Conservation (phyloP, 2,888 invertebrate genomes). For the Drosophila seclusa region DNA sequence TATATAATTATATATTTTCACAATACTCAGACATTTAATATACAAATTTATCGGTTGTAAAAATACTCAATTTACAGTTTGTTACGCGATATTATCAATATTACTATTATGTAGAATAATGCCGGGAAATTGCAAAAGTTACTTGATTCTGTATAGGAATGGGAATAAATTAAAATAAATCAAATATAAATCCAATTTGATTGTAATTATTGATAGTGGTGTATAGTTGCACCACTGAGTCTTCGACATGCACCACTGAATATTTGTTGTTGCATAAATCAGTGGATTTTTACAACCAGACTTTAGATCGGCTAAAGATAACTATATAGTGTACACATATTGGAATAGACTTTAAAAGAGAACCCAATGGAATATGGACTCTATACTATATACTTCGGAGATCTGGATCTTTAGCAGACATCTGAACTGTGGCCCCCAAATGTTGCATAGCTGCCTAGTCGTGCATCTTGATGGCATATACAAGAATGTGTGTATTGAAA, state of each 20-base stretch:
- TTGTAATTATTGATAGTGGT: slow-evolving; percentile 5
- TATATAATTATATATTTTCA: not conserved
- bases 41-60: not conserved
- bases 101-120: not conserved
- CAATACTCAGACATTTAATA: not conserved
- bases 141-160: not conserved
- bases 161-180: not conserved
- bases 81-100: not conserved
- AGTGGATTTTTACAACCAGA: not conserved
- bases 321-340: not conserved
- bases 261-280: slow-evolving; percentile 33
- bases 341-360: not conserved
- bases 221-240: slow-evolving; percentile 30
- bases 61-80: not conserved
- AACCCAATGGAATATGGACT: not conserved
- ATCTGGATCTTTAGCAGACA: not conserved
- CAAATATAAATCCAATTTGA: not conserved
- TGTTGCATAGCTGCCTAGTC: slow-evolving; percentile 9
- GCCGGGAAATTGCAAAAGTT: not conserved
- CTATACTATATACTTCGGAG: not conserved
- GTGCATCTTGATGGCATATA: slow-evolving; percentile 71
- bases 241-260: slow-evolving; percentile 35
- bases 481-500: slow-evolving; percentile 6
- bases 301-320: not conserved
- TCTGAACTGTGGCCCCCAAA: slow-evolving; percentile 6